Percentiles rank a stretch among this genome's conserved stretches.
Evolutionary conservation across 2,888 invertebrate species (phyloP).

Genomic region (Drosophila paramelanica): DNA sequence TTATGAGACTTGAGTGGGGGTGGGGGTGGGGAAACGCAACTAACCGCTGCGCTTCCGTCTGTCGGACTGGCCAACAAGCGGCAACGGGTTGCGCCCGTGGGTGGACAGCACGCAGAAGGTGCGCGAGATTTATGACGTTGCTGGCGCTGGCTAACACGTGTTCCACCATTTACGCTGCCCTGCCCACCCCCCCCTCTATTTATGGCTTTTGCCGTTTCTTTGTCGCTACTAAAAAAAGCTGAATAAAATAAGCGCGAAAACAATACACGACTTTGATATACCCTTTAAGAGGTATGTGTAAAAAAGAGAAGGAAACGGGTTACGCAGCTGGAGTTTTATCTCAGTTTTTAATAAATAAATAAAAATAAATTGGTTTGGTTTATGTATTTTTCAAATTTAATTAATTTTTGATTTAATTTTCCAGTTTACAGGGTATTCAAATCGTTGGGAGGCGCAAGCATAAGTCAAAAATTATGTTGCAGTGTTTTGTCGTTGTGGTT

Average conservation of each 20-base stretch:
- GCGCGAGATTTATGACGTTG: conserved; percentile 72
- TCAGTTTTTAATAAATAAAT: too few relatives aligned
- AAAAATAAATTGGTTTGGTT: too few relatives aligned
- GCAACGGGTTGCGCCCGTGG: conserved; percentile 38
- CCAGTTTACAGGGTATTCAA: conserved; percentile 16
- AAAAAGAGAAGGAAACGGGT: too few relatives aligned
- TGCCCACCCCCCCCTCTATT: not conserved
- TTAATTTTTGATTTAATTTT: too few relatives aligned
- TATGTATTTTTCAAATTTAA: too few relatives aligned
- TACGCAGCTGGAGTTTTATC: too few relatives aligned
- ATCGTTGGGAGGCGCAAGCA: conserved; percentile 15
- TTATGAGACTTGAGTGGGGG: not conserved
- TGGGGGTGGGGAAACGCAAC: not conserved
- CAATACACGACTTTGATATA: not conserved
- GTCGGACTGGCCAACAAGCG: not conserved
- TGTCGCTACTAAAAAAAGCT: conserved; percentile 2
- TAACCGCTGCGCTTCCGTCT: conserved; percentile 47
- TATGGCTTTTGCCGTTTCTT: conserved; percentile 3
- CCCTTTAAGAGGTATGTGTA: not conserved
- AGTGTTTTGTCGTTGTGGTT: conserved; percentile 2
- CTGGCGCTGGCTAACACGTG: conserved; percentile 65
- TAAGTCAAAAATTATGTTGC: conserved; percentile 52
- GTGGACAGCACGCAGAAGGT: conserved; percentile 54
- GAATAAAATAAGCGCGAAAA: not conserved
- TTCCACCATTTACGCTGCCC: conserved; percentile 38